Evolutionary conservation across 2,888 invertebrate genomes (phyloP), one percentile per base, ranked within the genome.

Genomic region (Pheosia tremula): DNA sequence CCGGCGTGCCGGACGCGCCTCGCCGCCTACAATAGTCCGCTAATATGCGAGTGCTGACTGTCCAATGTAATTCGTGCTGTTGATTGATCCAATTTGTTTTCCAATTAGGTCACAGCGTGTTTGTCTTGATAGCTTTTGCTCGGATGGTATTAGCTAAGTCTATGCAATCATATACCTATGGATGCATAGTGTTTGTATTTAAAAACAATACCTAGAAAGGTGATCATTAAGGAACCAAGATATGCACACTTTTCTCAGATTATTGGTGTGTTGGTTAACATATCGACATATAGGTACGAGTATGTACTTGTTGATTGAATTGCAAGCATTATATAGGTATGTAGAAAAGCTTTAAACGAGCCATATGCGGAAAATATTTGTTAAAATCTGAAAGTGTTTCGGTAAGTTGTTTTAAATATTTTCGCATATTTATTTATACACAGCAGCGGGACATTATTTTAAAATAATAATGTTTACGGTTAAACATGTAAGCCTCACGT

Each of bases 51-150:
- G 24, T 24, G 37, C 38, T 8, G 55, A 24, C 11, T 13, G 13
- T 88, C 88, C 81, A 85, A 89, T 79, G 78, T 81, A 78, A 81
- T 82, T 79, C 67, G 67, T 66, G 71, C 59, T 66, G 60, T 62
- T 72, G 62, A 64, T 68, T 79, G 70, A 72, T 67, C 58, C 64
- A 69, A 70, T 74, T 71, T 75, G 67, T 67, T 64, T 63, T 66
- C 64, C 50, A 72, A 68, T 68, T 61, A 56, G 66, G 61, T 60
- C 57, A 60, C 41, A 45, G 13, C 47, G 47, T 47, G 11, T 47
- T 47, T 5, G 11, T 47, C 47, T 47, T 47, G 47, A n/a, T 47
- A 24, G 24, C n/a, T 47, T n/a, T 47, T 47, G 11, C n/a, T n/a
- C n/a, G 47, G 4, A 47, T 47, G 47, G 4, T n/a, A n/a, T 47